Conservation (phyloP, 2,888 invertebrate genomes). For the Cistogaster globosa region DNA sequence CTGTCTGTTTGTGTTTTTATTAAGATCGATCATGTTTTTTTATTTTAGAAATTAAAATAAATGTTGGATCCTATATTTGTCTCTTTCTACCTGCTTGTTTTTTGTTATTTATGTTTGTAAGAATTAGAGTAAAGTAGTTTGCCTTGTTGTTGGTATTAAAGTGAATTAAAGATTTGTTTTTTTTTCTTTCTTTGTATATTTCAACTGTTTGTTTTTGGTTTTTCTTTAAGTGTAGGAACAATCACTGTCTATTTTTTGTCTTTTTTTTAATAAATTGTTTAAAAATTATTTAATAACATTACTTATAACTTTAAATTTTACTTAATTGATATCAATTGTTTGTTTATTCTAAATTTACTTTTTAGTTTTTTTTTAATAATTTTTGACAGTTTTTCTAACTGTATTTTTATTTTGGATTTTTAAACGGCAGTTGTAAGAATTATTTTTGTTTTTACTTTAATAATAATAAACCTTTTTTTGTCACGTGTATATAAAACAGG, state of each 20-base stretch:
- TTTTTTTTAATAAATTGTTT: constrained; percentile 56
- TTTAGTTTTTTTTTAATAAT: constrained; percentile 59
- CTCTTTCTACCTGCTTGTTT: constrained; percentile 66
- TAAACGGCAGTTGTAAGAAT: constrained; percentile 71
- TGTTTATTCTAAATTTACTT: constrained; percentile 46
- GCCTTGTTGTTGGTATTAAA: constrained; percentile 65
- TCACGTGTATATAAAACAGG: constrained; percentile 72
- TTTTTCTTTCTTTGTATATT: constrained; percentile 16
- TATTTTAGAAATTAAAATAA: constrained; percentile 36
- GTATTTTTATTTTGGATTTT: constrained; percentile 65
- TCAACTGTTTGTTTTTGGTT: constrained; percentile 65
- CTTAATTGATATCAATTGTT: constrained; percentile 65
- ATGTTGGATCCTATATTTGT: constrained; percentile 67
- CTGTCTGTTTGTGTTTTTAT: neutral
- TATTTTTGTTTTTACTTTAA: constrained; percentile 72
- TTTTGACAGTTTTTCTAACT: constrained; percentile 63
- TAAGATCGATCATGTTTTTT: constrained; percentile 4
- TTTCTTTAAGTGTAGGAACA: constrained; percentile 76
- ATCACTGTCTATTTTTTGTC: constrained; percentile 74
- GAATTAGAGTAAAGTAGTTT: constrained; percentile 68
- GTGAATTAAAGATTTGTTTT: constrained; percentile 54
- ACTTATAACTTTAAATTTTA: constrained; percentile 27
- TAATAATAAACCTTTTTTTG: constrained; percentile 72
- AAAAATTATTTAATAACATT: constrained; percentile 47
- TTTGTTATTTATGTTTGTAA: constrained; percentile 42